These are phyloP conservation scores for Phocoena phocoena DNA, from an alignment of 2,113 vertebrate genomes.

Conservation along the genomic window DNA sequence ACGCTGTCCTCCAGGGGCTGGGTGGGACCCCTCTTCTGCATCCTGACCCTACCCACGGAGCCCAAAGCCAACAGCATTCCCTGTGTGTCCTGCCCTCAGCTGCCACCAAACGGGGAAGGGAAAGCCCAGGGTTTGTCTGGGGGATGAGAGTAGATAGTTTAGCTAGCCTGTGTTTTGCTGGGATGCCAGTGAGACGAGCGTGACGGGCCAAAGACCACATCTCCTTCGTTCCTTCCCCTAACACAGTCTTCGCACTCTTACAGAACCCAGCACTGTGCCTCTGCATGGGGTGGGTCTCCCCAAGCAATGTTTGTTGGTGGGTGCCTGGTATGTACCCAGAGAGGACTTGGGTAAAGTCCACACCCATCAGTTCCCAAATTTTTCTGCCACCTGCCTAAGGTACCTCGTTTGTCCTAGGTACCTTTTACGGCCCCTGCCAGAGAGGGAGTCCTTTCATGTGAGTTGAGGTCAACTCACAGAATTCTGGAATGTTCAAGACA, in stretches of 20 bases:
- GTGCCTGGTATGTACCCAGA: neutral
- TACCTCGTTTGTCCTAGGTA: neutral
- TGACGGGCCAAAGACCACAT: neutral
- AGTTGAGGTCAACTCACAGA: neutral
- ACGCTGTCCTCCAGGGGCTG: neutral
- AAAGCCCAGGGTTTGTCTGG: neutral
- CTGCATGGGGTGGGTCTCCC: neutral
- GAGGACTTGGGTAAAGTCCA: neutral
- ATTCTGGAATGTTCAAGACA: neutral
- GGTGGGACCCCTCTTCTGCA: neutral
- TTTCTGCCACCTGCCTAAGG: neutral
- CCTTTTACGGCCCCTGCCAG: neutral
- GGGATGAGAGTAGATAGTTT: neutral
- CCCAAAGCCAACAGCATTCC: neutral
- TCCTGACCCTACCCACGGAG: neutral
- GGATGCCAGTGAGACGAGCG: neutral
- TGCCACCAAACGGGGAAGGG: neutral
- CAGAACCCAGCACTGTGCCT: neutral
- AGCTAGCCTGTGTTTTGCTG: neutral
- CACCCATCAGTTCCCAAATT: neutral
- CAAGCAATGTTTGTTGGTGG: neutral
- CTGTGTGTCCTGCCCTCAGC: neutral
- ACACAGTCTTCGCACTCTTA: neutral
- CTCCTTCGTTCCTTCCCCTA: neutral
- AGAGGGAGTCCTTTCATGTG: neutral